Evolutionary conservation across 2,113 vertebrate species (phyloP), one percentile per base, ranked within the genome.

Genomic region (Sander lucioperca): DNA sequence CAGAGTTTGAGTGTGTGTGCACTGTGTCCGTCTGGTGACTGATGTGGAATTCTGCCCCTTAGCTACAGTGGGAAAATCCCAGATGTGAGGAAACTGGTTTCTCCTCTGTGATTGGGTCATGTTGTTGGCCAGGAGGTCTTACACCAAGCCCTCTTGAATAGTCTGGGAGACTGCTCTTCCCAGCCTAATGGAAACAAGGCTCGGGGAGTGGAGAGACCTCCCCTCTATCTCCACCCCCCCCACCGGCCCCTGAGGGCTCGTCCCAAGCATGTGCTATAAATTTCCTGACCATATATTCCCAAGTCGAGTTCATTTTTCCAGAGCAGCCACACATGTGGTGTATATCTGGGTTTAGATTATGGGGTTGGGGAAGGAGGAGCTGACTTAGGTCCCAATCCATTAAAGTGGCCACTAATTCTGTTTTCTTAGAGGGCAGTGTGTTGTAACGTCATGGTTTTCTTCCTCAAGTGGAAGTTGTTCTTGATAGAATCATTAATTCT

Each of bases 281-380:
- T 95, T 95, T 95, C 92, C 94, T 92, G 87, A 93, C 89, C 92
- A 91, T 94, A 95, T 94, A 95, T 95, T 95, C 94, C 94, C 94
- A 91, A 93, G 89, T 82, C 48, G 74, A 90, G 90, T 90, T 91
- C 89, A 94, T 91, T 93, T 95, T 94, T 95, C 94, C 94, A 94
- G 89, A 94, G 88, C 76, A 92, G 88, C 87, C 91, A 93, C 94
- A 94, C 92, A 95, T 93, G 93, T 94, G 94, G 91, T 90, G 90
- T 88, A 84, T 95, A 92, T 94, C 91, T 94, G 91, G 82, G 66
- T 92, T 93, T 88, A 88, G 91, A 90, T 91, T 79, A 77, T 86
- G 86, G 78, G 87, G 75, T 79, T 62, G 87, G 73, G 62, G 75
- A 80, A 87, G 85, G 87, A 89, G 91, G 86, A 80, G 78, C 71